Evolutionary conservation across 1,140 invertebrate genomes (phyloP).

Genomic region (Zaprionus ghesquierei): DNA sequence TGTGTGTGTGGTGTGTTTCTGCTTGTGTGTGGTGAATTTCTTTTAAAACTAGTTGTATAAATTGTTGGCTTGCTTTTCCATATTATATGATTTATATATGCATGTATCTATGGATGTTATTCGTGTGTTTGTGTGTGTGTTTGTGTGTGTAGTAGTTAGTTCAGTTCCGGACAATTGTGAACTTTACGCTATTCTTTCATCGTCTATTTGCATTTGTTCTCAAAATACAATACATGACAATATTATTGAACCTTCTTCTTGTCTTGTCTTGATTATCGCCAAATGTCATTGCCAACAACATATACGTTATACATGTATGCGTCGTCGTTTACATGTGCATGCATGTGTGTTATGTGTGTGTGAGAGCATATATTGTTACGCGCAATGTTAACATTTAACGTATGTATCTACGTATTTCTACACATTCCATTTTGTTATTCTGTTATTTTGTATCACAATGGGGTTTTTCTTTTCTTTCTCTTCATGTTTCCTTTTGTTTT

Average conservation of each 20-base stretch:
- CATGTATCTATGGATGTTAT: constrained; percentile 12
- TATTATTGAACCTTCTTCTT: constrained; percentile 22
- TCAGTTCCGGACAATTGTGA: constrained; percentile 6
- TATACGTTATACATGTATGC: constrained; percentile 24
- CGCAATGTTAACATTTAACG: constrained; percentile 46
- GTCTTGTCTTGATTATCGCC: constrained; percentile 16
- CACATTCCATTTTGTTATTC: constrained; percentile 27
- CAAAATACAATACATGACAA: constrained; percentile 63
- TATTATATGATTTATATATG: constrained; percentile 31
- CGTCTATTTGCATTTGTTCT: constrained; percentile 24
- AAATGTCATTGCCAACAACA: constrained; percentile 35
- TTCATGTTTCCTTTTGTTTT: constrained; percentile 6
- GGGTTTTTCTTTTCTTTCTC: constrained; percentile 23
- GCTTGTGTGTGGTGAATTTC: constrained; percentile 20
- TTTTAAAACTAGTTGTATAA: constrained; percentile 53
- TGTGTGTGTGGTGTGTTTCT: constrained; percentile 9
- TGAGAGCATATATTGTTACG: constrained; percentile 17
- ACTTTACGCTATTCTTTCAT: constrained; percentile 8
- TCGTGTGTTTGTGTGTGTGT: constrained; percentile 9
- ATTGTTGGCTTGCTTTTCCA: constrained; percentile 54
- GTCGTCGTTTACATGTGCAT: constrained; percentile 10
- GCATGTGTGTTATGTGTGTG: neutral
- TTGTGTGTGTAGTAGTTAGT: constrained; percentile 14
- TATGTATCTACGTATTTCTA: constrained; percentile 52
- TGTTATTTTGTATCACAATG: constrained; percentile 46